Percentiles rank a stretch among this genome's conserved stretches.
phyloP scores from a whole-genome alignment of 2,888 invertebrate genomes.

The Marasmarcha lunaedactyla region DNA sequence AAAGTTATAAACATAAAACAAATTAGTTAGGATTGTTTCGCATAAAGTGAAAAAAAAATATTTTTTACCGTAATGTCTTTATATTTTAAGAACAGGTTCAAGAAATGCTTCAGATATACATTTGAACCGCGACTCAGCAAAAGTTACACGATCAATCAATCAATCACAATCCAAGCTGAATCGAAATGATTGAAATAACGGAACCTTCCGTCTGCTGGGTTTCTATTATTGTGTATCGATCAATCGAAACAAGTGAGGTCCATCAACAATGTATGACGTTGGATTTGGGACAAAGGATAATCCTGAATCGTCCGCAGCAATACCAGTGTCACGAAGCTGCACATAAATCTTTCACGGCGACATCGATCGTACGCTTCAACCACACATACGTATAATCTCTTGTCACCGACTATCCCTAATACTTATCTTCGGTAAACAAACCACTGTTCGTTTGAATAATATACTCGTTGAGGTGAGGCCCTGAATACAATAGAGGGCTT shows the following conservation, averaged over 20 bases:
- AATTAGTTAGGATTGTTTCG: no score
- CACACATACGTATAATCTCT: slow-evolving; percentile 36
- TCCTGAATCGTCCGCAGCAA: slow-evolving; percentile 45
- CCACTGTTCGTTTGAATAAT: slow-evolving; percentile 64
- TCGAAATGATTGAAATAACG: slow-evolving; percentile 17
- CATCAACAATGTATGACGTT: slow-evolving; percentile 45
- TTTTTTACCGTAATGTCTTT: no score
- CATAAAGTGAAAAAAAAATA: no score
- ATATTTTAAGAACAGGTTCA: no score
- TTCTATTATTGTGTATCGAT: slow-evolving; percentile 21
- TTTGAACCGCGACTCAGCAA: background rate
- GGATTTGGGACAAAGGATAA: slow-evolving; percentile 55
- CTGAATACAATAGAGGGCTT: slow-evolving; percentile 57
- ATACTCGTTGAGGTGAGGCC: slow-evolving; percentile 53
- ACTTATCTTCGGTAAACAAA: slow-evolving; percentile 60
- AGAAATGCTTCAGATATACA: background rate
- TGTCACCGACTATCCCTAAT: slow-evolving; percentile 42
- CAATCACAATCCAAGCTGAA: background rate
- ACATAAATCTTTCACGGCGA: slow-evolving; percentile 58
- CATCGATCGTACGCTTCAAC: slow-evolving; percentile 39
- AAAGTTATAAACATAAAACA: no score
- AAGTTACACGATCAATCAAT: background rate
- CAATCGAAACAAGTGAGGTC: slow-evolving; percentile 33
- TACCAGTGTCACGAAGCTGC: slow-evolving; percentile 49
- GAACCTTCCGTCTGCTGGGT: slow-evolving; percentile 11